Percentiles rank a stretch among this genome's conserved stretches.
Conservation (phyloP, 2,113 vertebrate genomes). For the Pteronura brasiliensis region DNA sequence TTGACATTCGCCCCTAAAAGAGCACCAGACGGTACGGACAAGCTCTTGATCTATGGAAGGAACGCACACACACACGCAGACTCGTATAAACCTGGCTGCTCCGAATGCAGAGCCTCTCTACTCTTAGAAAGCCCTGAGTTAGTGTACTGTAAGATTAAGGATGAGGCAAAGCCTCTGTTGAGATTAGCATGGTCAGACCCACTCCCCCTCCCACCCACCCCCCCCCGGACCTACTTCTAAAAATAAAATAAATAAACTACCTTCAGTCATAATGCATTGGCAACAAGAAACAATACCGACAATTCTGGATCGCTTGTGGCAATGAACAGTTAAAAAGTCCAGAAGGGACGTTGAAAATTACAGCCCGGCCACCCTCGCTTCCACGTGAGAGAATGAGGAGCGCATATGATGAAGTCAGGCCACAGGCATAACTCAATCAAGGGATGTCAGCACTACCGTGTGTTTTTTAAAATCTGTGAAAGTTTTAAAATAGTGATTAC, state of each 20-base stretch:
- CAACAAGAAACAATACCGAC: not conserved
- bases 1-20: not conserved
- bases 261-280: not conserved
- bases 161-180: not conserved
- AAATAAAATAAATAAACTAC: not conserved
- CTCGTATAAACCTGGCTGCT: not conserved
- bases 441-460: not conserved
- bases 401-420: fast-evolving
- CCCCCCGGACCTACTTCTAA: not conserved
- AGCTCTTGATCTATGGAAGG: not conserved
- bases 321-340: not conserved
- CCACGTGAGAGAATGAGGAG: not conserved
- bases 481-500: not conserved
- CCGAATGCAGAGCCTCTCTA: not conserved
- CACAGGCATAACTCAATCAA: not conserved
- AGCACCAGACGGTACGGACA: not conserved
- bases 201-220: fast-evolving
- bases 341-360: not conserved
- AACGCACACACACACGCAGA: not conserved
- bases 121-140: not conserved
- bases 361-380: not conserved
- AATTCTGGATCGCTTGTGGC: not conserved
- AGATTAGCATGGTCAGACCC: not conserved
- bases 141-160: not conserved
- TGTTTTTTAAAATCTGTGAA: not conserved